Evolutionary conservation across 2,888 invertebrate species (phyloP), one percentile per base, ranked within the genome.

Genomic region (Lampropteryx suffumata): DNA sequence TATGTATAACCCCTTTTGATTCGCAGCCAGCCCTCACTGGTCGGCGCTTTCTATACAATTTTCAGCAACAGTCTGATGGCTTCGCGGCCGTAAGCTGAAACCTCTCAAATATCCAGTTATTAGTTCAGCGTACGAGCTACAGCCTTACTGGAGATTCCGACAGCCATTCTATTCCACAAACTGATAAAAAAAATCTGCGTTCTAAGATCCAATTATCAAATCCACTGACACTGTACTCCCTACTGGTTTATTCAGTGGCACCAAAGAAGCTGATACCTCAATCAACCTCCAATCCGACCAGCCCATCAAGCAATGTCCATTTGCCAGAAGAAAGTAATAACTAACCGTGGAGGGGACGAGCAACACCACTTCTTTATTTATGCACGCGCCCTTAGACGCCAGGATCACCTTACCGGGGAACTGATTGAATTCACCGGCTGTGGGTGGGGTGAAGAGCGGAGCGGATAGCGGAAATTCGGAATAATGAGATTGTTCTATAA

Each of bases 341-440:
- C 58, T 71, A 55, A 57, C 55, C 21, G 42, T 59, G 44, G 67
- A 69, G 69, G 70, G 65, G 72, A 73, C 73, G 69, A 53, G 62
- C 63, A 55, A 54, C 65, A 68, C 67, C 64, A 27, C 61, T 63
- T 62, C 68, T 71, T 85, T 85, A 86, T 82, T 84, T 86, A 85
- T 85, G 84, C 82, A 83, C 77, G 64, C 73, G 64, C 77, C 79
- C 78, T 78, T 76, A 78, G 64, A 65, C 59, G 65, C 65, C 53
- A 47, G 65, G 69, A 73, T 79, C 79, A 77, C 79, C 73, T 79
- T 71, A 70, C 73, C 69, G 72, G 66, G 70, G 73, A 76, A 79
- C 83, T 84, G 85, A 85, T 86, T 86, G 85, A 84, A 84, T 83
- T 81, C 70, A 24, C 65, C 32, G 67, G 61, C 51, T 26, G 29